Base-by-base conservation (phyloP, 1,140 invertebrate genomes). In the Drosophila sulfurigaster region DNA sequence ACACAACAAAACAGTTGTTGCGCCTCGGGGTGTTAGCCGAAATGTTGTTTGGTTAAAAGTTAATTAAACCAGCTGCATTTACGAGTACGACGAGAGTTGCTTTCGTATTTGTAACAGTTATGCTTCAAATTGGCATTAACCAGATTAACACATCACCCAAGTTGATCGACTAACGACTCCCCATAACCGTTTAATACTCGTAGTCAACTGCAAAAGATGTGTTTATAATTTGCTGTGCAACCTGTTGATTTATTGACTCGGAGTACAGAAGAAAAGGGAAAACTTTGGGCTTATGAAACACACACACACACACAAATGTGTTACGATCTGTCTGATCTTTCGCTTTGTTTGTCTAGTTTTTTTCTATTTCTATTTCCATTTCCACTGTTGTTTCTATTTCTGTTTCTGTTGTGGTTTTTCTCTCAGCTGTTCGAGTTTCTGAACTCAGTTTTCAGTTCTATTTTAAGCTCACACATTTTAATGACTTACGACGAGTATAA, bases 391-490 rank as follows among this genome's bases (percentile, higher is more conserved):
- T 15, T 25, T 54, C 28, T 59, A 11, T 48, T 43, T 32, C 45
- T 15, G 32, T 52, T 10, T 60, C 7, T 45, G n/a, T 25, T 25
- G 20, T 25, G 20, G 20, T 20, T 46, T 32, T 38, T 38, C 35
- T 38, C 35, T 46, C 41, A 43, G 46, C 11, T 49, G 46, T 62
- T 48, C 30, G 46, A 68, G 13, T 71, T 66, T 51, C 32, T 48
- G 43, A 46, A 13, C 54, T 73, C 28, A 15, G 51, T 59, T 67
- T 73, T 52, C 35, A 68, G 71, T 60, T 74, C 64, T 74, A 46
- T 60, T 74, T 60, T 20, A 60, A 68, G 56, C 56, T 20, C 70
- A 72, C 70, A 72, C 62, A 72, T 43, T 72, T 58, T 57, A 72
- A 66, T 59, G 54, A 59, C 52, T 49, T 52, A 65, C 69, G 20